phyloP scores from a whole-genome alignment of 2,888 invertebrate genomes.

The Cacoxenus indagator region DNA sequence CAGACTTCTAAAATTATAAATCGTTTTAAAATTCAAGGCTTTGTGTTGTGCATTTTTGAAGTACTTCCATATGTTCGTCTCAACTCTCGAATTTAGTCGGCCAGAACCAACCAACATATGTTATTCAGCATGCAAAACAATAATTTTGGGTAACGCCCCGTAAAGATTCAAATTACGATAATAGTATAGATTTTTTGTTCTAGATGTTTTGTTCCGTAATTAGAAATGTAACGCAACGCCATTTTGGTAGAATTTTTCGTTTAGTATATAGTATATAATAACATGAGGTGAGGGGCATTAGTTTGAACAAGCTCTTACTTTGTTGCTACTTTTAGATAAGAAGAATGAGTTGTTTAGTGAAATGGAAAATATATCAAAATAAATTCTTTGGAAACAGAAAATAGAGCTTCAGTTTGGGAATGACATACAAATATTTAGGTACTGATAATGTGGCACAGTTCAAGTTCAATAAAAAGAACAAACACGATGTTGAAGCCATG shows the following conservation, averaged over 20 bases:
- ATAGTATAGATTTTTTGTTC: background rate
- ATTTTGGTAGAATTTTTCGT: conserved; percentile 18
- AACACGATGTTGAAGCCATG: too few relatives aligned
- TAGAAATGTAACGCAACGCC: conserved; percentile 35
- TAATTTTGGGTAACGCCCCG: conserved; percentile 35
- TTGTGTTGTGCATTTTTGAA: too few relatives aligned
- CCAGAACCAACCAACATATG: background rate
- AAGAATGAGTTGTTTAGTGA: background rate
- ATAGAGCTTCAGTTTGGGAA: too few relatives aligned
- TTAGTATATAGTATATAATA: conserved; percentile 17
- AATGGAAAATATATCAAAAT: background rate
- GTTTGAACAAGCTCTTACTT: background rate
- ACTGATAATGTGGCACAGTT: too few relatives aligned
- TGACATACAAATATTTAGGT: too few relatives aligned
- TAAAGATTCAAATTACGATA: conserved; percentile 33
- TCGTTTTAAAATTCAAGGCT: too few relatives aligned
- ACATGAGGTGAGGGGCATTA: conserved; percentile 40
- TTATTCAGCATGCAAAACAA: background rate
- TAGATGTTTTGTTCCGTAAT: conserved; percentile 10
- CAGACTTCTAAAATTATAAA: too few relatives aligned
- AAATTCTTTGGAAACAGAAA: background rate
- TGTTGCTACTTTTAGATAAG: background rate
- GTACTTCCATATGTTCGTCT: too few relatives aligned
- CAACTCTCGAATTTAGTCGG: too few relatives aligned
- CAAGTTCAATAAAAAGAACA: too few relatives aligned